Percentiles rank a stretch among this genome's conserved stretches.
phyloP scores from a whole-genome alignment of 2,797 vertebrate genomes.

The Acipenser oxyrinchus region DNA sequence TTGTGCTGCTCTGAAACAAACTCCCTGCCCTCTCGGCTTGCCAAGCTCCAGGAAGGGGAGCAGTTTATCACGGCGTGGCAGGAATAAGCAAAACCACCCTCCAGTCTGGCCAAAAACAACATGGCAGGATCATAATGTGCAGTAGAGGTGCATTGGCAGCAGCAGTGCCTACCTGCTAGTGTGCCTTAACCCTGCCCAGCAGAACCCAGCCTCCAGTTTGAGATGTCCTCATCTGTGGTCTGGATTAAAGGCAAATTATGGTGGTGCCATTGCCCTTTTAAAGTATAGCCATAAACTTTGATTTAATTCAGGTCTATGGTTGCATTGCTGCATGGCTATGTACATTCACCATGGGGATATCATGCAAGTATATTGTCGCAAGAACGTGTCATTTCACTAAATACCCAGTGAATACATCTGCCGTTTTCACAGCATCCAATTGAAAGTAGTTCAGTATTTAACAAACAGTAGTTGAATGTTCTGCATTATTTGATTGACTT shows the following conservation, averaged over 20 bases:
- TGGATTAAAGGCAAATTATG: background rate
- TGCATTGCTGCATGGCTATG: too few species aligned
- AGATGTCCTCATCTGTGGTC: background rate
- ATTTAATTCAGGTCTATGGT: too few species aligned
- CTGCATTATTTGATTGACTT: background rate
- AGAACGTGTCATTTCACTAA: too few species aligned
- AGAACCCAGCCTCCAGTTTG: background rate
- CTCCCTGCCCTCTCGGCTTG: conserved; percentile 14
- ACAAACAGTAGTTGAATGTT: too few species aligned
- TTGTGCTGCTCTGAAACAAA: conserved; percentile 16
- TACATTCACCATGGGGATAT: too few species aligned
- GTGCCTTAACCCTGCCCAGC: too few species aligned
- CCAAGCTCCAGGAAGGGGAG: conserved; percentile 33
- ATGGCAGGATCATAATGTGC: too few species aligned
- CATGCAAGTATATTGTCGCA: too few species aligned
- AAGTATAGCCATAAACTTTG: conserved; percentile 3
- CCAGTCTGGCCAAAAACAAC: too few species aligned
- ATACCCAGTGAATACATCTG: too few species aligned
- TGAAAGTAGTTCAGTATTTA: background rate
- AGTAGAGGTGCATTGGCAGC: too few species aligned
- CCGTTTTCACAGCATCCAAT: background rate
- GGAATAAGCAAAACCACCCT: conserved; percentile 2
- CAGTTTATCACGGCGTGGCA: conserved; percentile 27
- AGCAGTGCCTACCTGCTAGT: too few species aligned
- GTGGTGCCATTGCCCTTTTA: conserved; percentile 5